Evolutionary conservation across 2,888 invertebrate species (phyloP).

Genomic region (Tineola bisselliella): DNA sequence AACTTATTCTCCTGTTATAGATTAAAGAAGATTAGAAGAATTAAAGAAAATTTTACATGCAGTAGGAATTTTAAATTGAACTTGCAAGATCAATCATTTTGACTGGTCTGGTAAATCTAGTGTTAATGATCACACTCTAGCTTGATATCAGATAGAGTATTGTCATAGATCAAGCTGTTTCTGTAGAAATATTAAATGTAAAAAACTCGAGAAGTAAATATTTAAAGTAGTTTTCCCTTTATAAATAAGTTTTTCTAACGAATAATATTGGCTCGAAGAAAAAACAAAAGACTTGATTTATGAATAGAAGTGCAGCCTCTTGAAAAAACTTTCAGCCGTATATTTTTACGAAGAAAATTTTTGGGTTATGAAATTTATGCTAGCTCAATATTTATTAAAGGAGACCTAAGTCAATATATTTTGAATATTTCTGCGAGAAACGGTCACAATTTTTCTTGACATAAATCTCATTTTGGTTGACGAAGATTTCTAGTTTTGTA

Average conservation of each 20-base stretch:
- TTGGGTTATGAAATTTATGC: slow-evolving; percentile 33
- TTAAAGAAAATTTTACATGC: no score
- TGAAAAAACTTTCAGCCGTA: background rate
- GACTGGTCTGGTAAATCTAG: no score
- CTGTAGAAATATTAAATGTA: no score
- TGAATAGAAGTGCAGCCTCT: background rate
- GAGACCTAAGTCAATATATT: slow-evolving; percentile 42
- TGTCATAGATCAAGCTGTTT: no score
- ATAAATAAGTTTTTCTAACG: background rate
- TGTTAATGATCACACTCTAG: no score
- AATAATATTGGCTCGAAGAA: background rate
- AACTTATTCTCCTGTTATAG: no score
- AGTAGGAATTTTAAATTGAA: no score
- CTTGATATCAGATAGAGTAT: no score
- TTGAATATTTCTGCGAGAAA: slow-evolving; percentile 3
- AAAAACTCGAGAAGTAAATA: no score
- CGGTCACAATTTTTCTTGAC: background rate
- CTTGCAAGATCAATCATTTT: no score
- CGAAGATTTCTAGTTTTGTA: background rate
- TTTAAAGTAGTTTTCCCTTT: background rate
- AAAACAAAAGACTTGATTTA: background rate
- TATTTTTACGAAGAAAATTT: background rate
- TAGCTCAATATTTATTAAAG: slow-evolving; percentile 40
- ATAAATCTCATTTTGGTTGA: background rate
- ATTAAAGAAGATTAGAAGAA: no score